Evolutionary conservation across 1,140 invertebrate genomes (phyloP).

Genomic region (Lasaia peninsularis): DNA sequence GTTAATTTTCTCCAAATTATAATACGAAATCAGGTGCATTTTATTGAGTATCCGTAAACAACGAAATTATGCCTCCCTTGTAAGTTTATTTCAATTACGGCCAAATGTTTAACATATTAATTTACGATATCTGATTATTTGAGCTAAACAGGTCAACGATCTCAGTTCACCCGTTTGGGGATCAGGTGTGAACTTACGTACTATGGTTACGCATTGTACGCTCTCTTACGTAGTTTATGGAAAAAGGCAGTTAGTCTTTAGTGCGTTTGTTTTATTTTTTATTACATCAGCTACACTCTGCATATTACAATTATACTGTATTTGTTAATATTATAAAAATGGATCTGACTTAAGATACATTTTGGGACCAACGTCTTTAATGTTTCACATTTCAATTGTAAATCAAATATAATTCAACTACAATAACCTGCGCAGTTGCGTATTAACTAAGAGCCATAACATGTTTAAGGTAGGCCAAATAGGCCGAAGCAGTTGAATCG

Average conservation of each 20-base stretch:
- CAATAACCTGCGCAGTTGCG: too few relatives aligned
- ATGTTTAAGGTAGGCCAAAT: too few relatives aligned
- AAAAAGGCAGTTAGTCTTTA: neutral
- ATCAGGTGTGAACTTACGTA: slow-evolving; percentile 33
- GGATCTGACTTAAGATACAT: too few relatives aligned
- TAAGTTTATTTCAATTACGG: neutral
- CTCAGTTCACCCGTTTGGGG: slow-evolving; percentile 21
- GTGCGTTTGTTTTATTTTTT: too few relatives aligned
- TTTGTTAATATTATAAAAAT: too few relatives aligned
- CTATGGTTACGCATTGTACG: neutral
- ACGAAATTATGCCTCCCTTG: neutral
- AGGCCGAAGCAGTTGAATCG: neutral
- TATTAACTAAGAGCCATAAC: too few relatives aligned
- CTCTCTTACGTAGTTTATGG: neutral
- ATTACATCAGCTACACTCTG: too few relatives aligned
- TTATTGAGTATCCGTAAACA: neutral
- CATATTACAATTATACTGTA: too few relatives aligned
- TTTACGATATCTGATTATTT: slow-evolving; percentile 22
- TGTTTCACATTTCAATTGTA: too few relatives aligned
- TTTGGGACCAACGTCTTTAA: too few relatives aligned
- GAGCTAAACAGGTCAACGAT: slow-evolving; percentile 26
- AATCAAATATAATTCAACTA: too few relatives aligned
- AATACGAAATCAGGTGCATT: neutral
- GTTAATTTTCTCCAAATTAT: too few relatives aligned
- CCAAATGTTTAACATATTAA: neutral